phyloP scores from a whole-genome alignment of 2,797 vertebrate species.

The Peromyscus melanophrys region DNA sequence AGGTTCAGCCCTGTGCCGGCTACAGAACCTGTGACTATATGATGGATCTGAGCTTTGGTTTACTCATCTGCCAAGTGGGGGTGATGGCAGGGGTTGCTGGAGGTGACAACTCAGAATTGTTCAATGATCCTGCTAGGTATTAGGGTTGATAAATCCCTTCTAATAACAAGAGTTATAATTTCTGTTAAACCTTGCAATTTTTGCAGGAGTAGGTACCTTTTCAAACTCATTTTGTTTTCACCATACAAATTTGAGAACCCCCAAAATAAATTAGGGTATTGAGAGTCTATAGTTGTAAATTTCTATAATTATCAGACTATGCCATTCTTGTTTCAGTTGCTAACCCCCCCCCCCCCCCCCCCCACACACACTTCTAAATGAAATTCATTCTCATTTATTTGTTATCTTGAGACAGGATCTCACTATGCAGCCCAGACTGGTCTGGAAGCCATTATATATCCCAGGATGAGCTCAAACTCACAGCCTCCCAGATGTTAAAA shows the following conservation, averaged over 20 bases:
- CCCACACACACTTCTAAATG: neutral
- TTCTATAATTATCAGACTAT: constrained; percentile 1
- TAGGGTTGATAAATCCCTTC: constrained; percentile 31
- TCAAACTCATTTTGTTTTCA: constrained; percentile 32
- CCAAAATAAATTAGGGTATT: neutral
- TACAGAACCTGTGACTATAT: neutral
- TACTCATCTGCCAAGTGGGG: constrained; percentile 63
- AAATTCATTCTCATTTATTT: neutral
- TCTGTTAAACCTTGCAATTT: constrained; percentile 30
- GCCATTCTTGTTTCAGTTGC: constrained; percentile 13
- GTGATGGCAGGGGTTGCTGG: neutral
- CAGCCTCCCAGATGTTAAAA: neutral
- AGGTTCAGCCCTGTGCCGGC: neutral
- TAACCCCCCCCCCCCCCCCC: neutral
- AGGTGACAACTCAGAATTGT: constrained; percentile 16
- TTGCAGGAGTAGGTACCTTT: constrained; percentile 15
- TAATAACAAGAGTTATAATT: constrained; percentile 9
- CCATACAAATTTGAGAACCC: neutral
- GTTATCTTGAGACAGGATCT: neutral
- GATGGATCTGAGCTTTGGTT: constrained; percentile 28
- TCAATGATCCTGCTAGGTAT: constrained; percentile 11
- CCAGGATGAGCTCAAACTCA: neutral
- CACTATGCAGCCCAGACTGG: neutral
- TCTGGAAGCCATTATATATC: neutral
- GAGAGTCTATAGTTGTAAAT: neutral